A percentile compares a stretch with the other conserved stretches of the same genome.
Evolutionary conservation across 2,888 invertebrate genomes (phyloP).

Genomic region (Pyrrhia umbra): DNA sequence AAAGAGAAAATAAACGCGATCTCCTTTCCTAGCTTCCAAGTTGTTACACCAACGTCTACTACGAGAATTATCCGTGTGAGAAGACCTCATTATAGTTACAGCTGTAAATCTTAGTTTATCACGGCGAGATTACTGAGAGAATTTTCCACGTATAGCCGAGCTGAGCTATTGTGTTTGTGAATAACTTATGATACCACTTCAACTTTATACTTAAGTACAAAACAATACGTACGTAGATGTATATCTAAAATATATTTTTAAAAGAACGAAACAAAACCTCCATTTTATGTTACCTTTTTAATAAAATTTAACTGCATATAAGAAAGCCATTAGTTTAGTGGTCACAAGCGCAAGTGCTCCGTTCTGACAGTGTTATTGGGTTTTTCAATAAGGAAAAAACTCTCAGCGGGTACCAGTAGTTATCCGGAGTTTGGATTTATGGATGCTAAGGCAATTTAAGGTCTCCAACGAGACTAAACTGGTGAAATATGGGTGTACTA

Average conservation of each 20-base stretch:
- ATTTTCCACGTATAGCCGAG: slow-evolving; percentile 1
- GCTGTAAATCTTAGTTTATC: slow-evolving; percentile 53
- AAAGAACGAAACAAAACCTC: neutral
- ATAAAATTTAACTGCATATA: neutral
- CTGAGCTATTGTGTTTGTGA: slow-evolving; percentile 35
- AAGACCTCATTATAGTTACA: slow-evolving; percentile 30
- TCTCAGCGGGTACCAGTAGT: no score
- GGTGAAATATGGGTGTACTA: neutral
- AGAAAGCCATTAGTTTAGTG: neutral
- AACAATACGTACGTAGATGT: neutral
- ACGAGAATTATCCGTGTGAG: slow-evolving; percentile 24
- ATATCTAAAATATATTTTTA: neutral
- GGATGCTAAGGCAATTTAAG: neutral
- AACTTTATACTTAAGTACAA: neutral
- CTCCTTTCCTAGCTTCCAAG: slow-evolving; percentile 9
- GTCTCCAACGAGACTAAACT: neutral
- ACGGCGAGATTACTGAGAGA: slow-evolving; percentile 31
- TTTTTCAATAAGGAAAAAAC: neutral
- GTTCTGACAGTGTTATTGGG: neutral
- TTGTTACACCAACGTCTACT: slow-evolving; percentile 27
- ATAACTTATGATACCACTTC: slow-evolving; percentile 24
- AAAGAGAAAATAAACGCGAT: slow-evolving; percentile 13
- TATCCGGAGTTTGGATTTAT: neutral
- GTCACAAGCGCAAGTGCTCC: neutral
- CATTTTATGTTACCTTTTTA: neutral